Base-by-base conservation (phyloP, 2,113 vertebrate genomes). In the Martes martes region DNA sequence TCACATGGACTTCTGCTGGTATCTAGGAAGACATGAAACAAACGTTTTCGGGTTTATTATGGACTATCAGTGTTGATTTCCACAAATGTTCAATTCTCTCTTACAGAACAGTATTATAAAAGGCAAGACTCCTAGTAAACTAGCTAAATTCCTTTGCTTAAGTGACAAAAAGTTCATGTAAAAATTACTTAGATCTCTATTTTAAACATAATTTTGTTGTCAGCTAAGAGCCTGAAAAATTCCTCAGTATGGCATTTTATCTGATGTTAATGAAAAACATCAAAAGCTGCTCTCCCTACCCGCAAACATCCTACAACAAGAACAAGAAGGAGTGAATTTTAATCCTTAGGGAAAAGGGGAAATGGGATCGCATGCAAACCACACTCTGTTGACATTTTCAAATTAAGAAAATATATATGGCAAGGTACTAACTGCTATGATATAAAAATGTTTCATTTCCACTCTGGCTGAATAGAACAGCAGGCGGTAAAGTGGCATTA, bases 401-500 rank as follows among this genome's bases (percentile, higher is more conserved):
- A 98, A 95, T 89, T 96, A 24, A 39, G 31, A 95, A 98, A 97
- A 85, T 47, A 97, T 73, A 98, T 98, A 97, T 1, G 92, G 7
- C 76, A 91, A 79, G 76, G 80, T 76, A 71, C 55, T 82, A 61
- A 93, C 78, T 89, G 67, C 91, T 92, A 8, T 47, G 89, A 24
- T 81, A 73, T 50, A 93, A 92, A 92, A 98, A 90, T 83, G 94
- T 83, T 96, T 87, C 92, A 94, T 97, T 98, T 94, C 67, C 69
- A 52, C 19, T 88, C 26, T 91, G 86, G 65, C 36, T 90, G 36
- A 95, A 31, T n/a, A 74, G 61, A 96, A 59, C 96, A 98, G 69
- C 57, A 97, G 79, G 84, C 95, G 82, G 96, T 63, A 95, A 98
- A 98, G 96, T 93, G 87, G 94, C 78, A 98, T 81, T 78, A 92